A percentile compares a stretch with the other conserved stretches of the same genome.
phyloP scores from a whole-genome alignment of 1,140 invertebrate species.

The Coptotermes formosanus region DNA sequence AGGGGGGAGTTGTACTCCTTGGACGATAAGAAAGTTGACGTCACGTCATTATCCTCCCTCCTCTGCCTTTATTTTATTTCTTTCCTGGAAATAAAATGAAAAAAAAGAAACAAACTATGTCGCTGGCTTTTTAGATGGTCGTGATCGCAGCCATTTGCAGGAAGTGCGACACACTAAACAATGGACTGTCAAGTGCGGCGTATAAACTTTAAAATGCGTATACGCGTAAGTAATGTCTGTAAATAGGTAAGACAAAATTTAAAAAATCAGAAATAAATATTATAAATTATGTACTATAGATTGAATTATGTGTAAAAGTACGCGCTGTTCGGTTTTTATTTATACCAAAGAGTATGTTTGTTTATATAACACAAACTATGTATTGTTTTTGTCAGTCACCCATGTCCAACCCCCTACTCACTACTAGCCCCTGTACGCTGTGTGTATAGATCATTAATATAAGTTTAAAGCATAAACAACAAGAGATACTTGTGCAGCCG shows the following conservation, averaged over 20 bases:
- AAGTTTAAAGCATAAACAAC: not conserved
- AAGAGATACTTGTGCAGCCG: not conserved
- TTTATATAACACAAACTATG: slow-evolving; percentile 8
- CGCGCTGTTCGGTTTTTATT: slow-evolving; percentile 6
- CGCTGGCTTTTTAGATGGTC: not conserved
- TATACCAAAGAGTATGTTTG: slow-evolving; percentile 19
- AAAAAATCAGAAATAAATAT: slow-evolving; percentile 16
- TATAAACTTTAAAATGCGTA: not conserved
- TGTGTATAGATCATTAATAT: not conserved
- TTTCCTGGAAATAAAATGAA: too few species aligned
- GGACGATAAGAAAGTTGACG: not conserved
- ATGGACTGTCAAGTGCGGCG: too few species aligned
- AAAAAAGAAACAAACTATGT: not conserved
- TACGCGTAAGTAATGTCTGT: not conserved
- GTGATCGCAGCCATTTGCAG: not conserved
- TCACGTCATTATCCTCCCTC: not conserved
- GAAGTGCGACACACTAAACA: not conserved
- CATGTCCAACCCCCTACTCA: not conserved
- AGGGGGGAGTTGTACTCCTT: slow-evolving; percentile 3
- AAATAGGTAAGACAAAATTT: slow-evolving; percentile 3
- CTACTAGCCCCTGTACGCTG: not conserved
- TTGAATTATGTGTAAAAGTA: slow-evolving; percentile 10
- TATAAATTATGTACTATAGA: slow-evolving; percentile 20
- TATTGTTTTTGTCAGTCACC: slow-evolving; percentile 3
- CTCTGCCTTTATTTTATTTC: not conserved